A percentile compares a stretch with the other conserved stretches of the same genome.
Evolutionary conservation across 2,888 invertebrate genomes (phyloP).

Genomic region (Ernsta delagoae): DNA sequence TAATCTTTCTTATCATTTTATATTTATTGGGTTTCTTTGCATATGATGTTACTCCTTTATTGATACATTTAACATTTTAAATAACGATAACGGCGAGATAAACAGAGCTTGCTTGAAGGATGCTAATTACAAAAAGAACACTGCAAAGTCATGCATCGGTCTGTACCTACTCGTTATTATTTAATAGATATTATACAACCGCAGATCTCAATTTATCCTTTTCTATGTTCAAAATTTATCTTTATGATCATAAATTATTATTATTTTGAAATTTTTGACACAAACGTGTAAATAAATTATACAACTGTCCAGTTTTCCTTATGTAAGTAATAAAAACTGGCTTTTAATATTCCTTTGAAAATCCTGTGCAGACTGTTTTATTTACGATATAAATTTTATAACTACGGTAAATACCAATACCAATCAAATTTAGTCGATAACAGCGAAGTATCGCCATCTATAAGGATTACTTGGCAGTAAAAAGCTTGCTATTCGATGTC

Average conservation of each 20-base stretch:
- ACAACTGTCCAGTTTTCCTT: background rate
- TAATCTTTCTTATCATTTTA: conserved; percentile 1
- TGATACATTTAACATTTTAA: background rate
- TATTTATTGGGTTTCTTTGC: background rate
- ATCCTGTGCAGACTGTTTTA: background rate
- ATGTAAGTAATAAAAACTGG: background rate
- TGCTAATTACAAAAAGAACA: too few species aligned
- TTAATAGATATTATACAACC: too few species aligned
- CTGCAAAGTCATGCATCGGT: too few species aligned
- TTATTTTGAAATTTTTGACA: too few species aligned
- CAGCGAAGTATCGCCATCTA: conserved; percentile 13
- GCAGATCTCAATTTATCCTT: too few species aligned
- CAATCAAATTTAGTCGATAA: conserved; percentile 15
- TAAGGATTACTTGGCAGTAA: conserved; percentile 29
- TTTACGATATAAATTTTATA: conserved; percentile 5
- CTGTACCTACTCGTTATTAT: background rate
- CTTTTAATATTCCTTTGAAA: background rate
- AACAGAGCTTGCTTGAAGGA: too few species aligned
- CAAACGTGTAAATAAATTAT: too few species aligned
- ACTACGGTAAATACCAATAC: conserved; percentile 1
- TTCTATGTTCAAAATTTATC: too few species aligned
- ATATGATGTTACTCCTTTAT: background rate
- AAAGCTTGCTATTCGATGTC: conserved; percentile 21
- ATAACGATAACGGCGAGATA: background rate
- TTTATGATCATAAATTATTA: too few species aligned